Conservation (phyloP, 2,113 vertebrate species). For the Microcebus tavaratra region DNA sequence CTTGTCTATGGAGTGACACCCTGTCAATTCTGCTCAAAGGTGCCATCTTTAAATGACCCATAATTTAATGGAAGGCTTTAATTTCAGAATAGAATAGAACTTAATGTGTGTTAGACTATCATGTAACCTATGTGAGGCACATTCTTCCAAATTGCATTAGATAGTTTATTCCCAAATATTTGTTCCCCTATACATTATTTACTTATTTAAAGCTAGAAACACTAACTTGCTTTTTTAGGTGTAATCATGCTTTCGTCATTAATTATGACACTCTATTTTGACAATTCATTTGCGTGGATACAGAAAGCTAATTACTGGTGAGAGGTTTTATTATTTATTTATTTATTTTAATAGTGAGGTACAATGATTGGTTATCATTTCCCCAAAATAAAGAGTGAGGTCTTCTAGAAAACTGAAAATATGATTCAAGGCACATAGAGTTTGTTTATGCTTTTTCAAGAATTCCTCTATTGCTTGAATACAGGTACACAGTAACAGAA, state of each 20-base stretch:
- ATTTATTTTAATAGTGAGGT: neutral
- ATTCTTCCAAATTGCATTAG: neutral
- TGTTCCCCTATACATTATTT: neutral
- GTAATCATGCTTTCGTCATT: neutral
- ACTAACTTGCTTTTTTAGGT: neutral
- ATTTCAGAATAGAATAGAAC: neutral
- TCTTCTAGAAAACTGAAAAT: neutral
- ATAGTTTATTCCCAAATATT: neutral
- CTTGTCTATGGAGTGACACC: neutral
- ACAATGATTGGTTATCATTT: neutral
- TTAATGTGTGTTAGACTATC: neutral
- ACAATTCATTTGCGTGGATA: neutral
- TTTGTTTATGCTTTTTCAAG: neutral
- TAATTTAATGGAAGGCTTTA: neutral
- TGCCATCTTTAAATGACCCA: neutral
- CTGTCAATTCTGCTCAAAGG: neutral
- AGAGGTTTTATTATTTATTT: neutral
- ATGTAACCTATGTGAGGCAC: neutral
- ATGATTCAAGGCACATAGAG: neutral
- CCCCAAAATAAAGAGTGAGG: neutral
- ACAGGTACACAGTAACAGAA: neutral
- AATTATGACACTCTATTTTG: neutral
- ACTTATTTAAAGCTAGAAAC: neutral
- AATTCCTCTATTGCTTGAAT: constrained; percentile 34
- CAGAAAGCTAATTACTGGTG: neutral